Conservation (phyloP, 1,140 invertebrate genomes). For the Cryptotermes secundus region DNA sequence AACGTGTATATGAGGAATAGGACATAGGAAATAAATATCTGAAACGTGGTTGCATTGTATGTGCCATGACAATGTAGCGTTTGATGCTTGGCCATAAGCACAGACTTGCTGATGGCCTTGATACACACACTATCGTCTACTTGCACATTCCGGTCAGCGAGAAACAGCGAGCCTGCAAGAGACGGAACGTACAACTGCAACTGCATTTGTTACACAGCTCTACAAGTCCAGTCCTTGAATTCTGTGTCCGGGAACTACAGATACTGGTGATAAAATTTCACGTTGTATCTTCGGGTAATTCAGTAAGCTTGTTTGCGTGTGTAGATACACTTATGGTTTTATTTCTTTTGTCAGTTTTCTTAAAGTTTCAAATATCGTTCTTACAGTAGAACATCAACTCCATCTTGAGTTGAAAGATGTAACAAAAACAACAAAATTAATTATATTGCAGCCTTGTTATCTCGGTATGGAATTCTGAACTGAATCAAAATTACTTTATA, state of each 20-base stretch:
- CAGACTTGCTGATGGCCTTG: conserved; percentile 1
- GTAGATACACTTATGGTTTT: not conserved
- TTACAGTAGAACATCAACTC: no score
- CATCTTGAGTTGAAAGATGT: no score
- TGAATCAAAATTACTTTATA: no score
- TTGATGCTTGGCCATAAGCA: not conserved
- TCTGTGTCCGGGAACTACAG: not conserved
- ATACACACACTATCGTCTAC: not conserved
- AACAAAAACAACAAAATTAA: no score
- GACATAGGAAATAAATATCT: no score
- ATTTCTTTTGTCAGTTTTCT: no score
- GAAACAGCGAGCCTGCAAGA: not conserved
- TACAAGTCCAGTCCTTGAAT: not conserved
- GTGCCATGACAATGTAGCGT: not conserved
- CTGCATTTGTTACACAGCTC: not conserved
- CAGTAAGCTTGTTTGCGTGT: not conserved
- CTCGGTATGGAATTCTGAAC: no score
- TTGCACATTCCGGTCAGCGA: not conserved
- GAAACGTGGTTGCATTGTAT: not conserved
- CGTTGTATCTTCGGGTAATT: not conserved
- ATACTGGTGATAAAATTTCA: not conserved
- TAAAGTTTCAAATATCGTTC: no score
- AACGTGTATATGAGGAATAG: no score
- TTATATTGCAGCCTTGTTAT: no score
- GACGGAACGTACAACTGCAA: not conserved